Evolutionary conservation across 1,140 invertebrate genomes (phyloP), one percentile per base, ranked within the genome.

Genomic region (Drosophila watanabei): DNA sequence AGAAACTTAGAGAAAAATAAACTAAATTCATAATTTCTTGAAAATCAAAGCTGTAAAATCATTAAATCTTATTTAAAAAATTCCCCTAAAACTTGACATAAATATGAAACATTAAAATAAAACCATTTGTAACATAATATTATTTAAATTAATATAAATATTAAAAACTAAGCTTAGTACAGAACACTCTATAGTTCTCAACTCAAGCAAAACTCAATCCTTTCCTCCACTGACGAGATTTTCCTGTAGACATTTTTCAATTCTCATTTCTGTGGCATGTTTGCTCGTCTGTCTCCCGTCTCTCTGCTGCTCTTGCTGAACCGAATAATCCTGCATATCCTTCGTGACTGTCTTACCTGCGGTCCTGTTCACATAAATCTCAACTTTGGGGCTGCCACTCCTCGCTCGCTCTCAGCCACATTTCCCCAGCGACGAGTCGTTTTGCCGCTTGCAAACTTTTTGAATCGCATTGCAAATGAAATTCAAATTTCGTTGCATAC

Each of bases 401-500:
- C 16, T 11, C 13, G 8, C 32, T 41, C 16, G n/a, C 37, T 63
- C 30, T 14, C 33, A 72, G 16, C 35, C 54, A n/a, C 54, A 57
- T 57, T 57, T 57, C 54, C 54, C 54, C 37, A 39, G 54, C 54
- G 51, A 13, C 2, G 37, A 8, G 14, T 24, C 6, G 35, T 54
- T 54, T 30, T 48, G 24, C 28, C 28, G 46, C n/a, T n/a, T 30
- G 46, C n/a, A 35, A 52, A 52, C 52, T 39, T 58, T 60, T 32
- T 52, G 20, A 33, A 49, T 35, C n/a, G 72, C 46, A 75, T 66
- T 66, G 54, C 70, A 57, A 75, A 58, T 76, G 37, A 41, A 60
- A 68, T 75, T 78, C 54, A 61, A 77, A 77, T 78, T 78, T 59
- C 60, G 32, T n/a, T 61, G 62, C 72, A 77, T 77, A 78, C 72